Evolutionary conservation across 2,888 invertebrate species (phyloP).

Genomic region (Artemia sinica): DNA sequence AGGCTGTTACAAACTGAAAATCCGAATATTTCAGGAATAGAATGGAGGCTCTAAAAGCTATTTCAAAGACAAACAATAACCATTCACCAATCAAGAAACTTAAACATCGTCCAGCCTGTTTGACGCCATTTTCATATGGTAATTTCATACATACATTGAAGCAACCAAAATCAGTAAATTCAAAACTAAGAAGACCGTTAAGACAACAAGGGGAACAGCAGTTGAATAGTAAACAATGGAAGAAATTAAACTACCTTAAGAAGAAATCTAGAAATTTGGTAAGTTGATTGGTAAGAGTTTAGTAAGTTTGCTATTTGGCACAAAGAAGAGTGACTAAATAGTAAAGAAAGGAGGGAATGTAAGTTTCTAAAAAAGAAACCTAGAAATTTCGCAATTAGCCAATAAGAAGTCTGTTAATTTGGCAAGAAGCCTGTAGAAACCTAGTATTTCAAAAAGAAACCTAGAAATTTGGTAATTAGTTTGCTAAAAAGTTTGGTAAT

Average conservation of each 20-base stretch:
- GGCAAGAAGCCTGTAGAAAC: no score
- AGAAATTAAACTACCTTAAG: neutral
- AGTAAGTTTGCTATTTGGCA: no score
- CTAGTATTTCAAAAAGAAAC: no score
- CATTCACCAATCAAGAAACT: neutral
- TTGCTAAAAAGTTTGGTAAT: no score
- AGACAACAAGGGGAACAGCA: neutral
- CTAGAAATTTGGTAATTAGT: no score
- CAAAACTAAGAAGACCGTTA: neutral
- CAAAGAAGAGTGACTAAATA: no score
- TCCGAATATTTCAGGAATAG: neutral
- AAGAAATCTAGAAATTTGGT: conserved; percentile 1
- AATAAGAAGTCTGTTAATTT: no score
- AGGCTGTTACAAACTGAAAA: no score
- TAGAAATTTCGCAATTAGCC: no score
- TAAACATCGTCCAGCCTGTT: conserved; percentile 1
- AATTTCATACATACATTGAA: neutral
- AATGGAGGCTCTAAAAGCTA: conserved; percentile 6
- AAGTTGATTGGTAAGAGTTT: neutral
- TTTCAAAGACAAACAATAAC: neutral
- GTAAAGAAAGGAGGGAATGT: no score
- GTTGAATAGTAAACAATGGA: neutral
- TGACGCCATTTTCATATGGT: neutral
- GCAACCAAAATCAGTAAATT: neutral
- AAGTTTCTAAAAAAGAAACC: no score